Evolutionary conservation across 2,888 invertebrate species (phyloP).

Genomic region (Eustalomyia histrio): DNA sequence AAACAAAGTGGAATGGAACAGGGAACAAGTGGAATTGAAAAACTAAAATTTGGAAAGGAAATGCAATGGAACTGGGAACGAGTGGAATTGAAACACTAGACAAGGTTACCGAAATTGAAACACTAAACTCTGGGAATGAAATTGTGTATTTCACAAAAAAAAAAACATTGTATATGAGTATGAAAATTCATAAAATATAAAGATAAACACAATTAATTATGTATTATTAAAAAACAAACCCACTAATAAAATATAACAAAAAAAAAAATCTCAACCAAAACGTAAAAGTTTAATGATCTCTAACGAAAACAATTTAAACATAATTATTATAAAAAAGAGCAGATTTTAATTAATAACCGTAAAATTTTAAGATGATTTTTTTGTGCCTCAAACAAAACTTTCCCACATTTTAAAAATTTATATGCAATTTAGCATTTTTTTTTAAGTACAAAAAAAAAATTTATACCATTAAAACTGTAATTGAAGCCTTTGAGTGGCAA

Average conservation of each 20-base stretch:
- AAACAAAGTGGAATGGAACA: too few species aligned
- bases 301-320: not conserved
- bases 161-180: too few species aligned
- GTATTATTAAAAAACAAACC: not conserved
- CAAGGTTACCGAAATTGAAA: too few species aligned
- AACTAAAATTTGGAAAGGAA: too few species aligned
- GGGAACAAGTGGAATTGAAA: too few species aligned
- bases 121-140: too few species aligned
- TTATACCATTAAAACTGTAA: slow-evolving; percentile 37
- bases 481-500: slow-evolving; percentile 46
- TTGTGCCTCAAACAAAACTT: slow-evolving; percentile 20
- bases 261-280: not conserved
- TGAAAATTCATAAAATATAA: too few species aligned
- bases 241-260: not conserved
- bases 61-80: too few species aligned
- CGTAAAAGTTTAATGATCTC: slow-evolving; percentile 12
- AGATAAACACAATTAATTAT: not conserved
- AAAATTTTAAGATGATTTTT: not conserved
- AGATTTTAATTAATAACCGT: slow-evolving; percentile 3
- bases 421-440: slow-evolving; percentile 57
- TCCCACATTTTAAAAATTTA: slow-evolving; percentile 55
- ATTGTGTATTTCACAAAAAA: too few species aligned
- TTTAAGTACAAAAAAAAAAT: slow-evolving; percentile 1
- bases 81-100: too few species aligned
- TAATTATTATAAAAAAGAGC: not conserved